Evolutionary conservation across 1,140 invertebrate genomes (phyloP), one percentile per base, ranked within the genome.

Genomic region (Macrosteles quadrilineatus): DNA sequence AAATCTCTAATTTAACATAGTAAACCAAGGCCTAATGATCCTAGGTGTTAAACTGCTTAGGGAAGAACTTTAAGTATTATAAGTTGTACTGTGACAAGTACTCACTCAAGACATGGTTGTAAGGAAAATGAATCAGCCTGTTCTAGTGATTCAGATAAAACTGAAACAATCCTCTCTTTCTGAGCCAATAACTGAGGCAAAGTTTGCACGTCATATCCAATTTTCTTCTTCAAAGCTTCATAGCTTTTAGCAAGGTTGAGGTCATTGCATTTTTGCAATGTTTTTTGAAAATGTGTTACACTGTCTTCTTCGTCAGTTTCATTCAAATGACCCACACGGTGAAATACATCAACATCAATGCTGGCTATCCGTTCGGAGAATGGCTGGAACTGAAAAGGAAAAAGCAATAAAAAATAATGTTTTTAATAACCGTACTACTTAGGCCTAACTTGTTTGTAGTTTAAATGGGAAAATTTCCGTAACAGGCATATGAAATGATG

Each of bases 161-260:
- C 80, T 31, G 88, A 82, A 21, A 95, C 80, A 19, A 96, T 87
- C 77, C 87, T 82, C 71, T 95, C 87, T 79, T 95, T 93, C 71
- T 89, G 85, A 72, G 91, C 85, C 55, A 96, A 76, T 27, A 97
- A 78, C 78, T 96, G 91, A 23, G 91, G 86, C 68, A 96, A 84
- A n/a, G 90, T 94, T 27, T 92, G 81, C 30, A 93, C 86, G 73
- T 89, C 85, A 50, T 76, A 70, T 12, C 79, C 78, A 11, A 95
- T 86, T 78, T 91, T 86, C 74, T 87, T 88, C 75, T 86, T 87
- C 72, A 97, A 93, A 23, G 85, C 82, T 57, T 85, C 85, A 81
- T 90, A 98, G 76, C 90, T 89, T 74, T 93, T 87, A 1, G 93
- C 92, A 66, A 92, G 85, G 81, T 97, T 95, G 23, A 96, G 82